Evolutionary conservation across 2,113 vertebrate species (phyloP).

Genomic region (Petaurus breviceps): DNA sequence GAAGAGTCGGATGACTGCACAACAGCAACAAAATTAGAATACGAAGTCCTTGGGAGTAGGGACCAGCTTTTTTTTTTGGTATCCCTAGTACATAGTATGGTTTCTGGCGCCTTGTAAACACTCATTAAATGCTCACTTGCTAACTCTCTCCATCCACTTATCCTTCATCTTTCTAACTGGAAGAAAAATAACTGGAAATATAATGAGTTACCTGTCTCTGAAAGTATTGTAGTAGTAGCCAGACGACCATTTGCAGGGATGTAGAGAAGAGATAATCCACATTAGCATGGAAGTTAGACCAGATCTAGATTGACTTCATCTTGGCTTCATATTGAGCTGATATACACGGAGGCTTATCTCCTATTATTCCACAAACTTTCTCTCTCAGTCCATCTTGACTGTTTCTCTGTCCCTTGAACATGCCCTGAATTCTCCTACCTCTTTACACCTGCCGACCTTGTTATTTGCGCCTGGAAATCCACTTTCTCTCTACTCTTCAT

Average conservation of each 20-base stretch:
- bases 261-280: background rate
- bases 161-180: background rate
- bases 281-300: background rate
- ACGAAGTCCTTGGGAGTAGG: no score
- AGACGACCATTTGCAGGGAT: background rate
- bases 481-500: background rate
- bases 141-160: background rate
- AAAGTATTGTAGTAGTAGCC: background rate
- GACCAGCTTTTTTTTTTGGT: no score
- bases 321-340: background rate
- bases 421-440: background rate
- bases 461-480: background rate
- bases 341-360: background rate
- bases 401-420: background rate
- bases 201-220: background rate
- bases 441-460: background rate
- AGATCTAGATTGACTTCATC: background rate
- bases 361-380: background rate
- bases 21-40: no score
- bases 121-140: background rate
- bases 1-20: no score
- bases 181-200: background rate
- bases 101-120: background rate
- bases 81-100: background rate
- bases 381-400: background rate